These are phyloP conservation scores for Phthorimaea operculella DNA, from an alignment of 1,140 invertebrate genomes.

Conservation along the genomic window DNA sequence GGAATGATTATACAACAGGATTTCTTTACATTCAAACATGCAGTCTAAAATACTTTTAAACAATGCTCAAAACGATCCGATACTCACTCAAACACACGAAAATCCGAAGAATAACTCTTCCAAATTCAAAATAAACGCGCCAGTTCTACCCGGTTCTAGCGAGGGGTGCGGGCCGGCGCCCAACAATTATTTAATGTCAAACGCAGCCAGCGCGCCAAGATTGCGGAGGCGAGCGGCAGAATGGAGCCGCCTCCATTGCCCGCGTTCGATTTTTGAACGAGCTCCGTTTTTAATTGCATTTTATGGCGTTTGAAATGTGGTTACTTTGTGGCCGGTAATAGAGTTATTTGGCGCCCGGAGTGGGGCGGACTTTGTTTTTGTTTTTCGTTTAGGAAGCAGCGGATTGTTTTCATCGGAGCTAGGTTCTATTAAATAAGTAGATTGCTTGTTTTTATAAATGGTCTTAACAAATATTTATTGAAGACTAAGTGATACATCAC, in stretches of 20 bases:
- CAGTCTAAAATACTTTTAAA: no score
- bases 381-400: neutral
- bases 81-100: no score
- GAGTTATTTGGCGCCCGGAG: neutral
- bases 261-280: constrained; percentile 10
- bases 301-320: neutral
- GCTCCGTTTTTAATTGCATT: neutral
- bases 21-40: no score
- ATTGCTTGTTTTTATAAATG: neutral
- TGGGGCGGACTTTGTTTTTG: neutral
- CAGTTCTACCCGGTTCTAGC: no score
- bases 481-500: no score
- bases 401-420: neutral
- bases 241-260: constrained; percentile 5
- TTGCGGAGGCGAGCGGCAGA: constrained; percentile 13
- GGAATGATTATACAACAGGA: no score
- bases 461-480: no score
- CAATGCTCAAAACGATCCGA: no score
- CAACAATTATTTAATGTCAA: constrained; percentile 47
- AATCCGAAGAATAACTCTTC: no score
- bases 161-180: constrained; percentile 18
- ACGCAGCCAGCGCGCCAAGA: constrained; percentile 34
- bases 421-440: neutral
- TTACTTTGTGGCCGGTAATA: neutral
- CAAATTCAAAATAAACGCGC: no score